Base-by-base conservation (phyloP, 2,888 invertebrate species). In the Drosophila sordidula region DNA sequence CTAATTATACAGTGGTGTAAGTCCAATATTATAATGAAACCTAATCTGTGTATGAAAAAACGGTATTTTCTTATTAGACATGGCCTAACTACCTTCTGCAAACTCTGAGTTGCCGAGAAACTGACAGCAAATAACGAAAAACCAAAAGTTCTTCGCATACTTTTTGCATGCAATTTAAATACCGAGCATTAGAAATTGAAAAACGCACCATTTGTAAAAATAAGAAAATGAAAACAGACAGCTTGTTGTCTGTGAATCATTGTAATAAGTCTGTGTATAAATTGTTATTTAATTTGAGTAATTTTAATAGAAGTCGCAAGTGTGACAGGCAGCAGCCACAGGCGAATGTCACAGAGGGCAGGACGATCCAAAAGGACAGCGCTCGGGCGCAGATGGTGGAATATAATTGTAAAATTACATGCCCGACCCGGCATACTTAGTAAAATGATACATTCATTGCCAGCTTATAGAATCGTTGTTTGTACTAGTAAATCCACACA, bases 211-310 rank as follows among this genome's bases (percentile, higher is more conserved):
- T 25, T 36, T 42, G 14, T 49, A 55, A 39, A 34, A 22, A 8
- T 2, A 44, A 46, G 26, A 26, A 18, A 32, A 32, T 4, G 14
- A 26, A n/a, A 26, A 11, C 38, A 39, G 36, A 58, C 62, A 47
- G 47, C 32, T 25, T 41, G 38, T 16, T 46, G 65, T 50, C 11
- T 51, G 56, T 49, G 22, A 49, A 63, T 6, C 42, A 9, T 63
- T 42, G 32, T 62, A 41, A 41, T 62, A 32, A 14, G 26, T 50
- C n/a, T 41, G 51, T 14, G n/a, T 52, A 25, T 52, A 70, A 72
- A 72, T 65, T 72, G 73, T 44, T 51, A 80, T 84, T 80, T 80
- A 80, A 80, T 80, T 58, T 59, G 72, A 65, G 66, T 45, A 55
- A 80, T 84, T 83, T 80, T 61, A 57, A 78, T 71, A 52, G 49